Evolutionary conservation across 2,888 invertebrate genomes (phyloP), one percentile per base, ranked within the genome.

Genomic region (Philereme vetulata): DNA sequence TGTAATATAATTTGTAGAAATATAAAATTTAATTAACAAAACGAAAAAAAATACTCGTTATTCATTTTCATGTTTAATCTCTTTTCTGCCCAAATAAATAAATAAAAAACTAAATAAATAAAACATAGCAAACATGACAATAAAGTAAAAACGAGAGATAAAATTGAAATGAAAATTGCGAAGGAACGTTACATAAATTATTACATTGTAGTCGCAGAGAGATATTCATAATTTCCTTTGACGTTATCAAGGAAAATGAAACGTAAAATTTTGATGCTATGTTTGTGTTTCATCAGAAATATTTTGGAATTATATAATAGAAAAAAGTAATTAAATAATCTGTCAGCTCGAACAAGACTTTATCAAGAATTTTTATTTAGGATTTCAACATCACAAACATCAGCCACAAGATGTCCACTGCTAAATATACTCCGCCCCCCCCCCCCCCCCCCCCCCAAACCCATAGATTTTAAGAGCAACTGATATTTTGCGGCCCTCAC

Each of bases 111-210:
- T n/a, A n/a, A n/a, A 42, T 33, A 48, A 11, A 54, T 42, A 9
- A 42, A 33, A 40, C 34, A 33, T 32, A 54, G 10, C 34, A 51
- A 34, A 49, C 32, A 45, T 45, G 32, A 46, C 52, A 52, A 44
- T 52, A 36, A 52, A 36, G 38, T 56, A 51, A 42, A 56, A 46
- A 46, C 7, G 38, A 49, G 43, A 32, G 10, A 36, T 45, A 46
- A 48, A 56, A 56, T 51, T 46, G 51, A 42, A 56, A 56, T 51
- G 51, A 51, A 51, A 56, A 51, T 51, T 46, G 56, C 35, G 34
- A 42, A 35, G 51, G 35, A 51, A 57, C 43, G 51, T n/a, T 46
- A 51, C 56, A 34, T 42, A 57, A 57, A 51, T 57, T 51, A 51
- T 46, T 42, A 51, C 21, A 35, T 42, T 42, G 56, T 51, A 40